Conservation (phyloP, 2,888 invertebrate genomes). For the Doris montereyensis region DNA sequence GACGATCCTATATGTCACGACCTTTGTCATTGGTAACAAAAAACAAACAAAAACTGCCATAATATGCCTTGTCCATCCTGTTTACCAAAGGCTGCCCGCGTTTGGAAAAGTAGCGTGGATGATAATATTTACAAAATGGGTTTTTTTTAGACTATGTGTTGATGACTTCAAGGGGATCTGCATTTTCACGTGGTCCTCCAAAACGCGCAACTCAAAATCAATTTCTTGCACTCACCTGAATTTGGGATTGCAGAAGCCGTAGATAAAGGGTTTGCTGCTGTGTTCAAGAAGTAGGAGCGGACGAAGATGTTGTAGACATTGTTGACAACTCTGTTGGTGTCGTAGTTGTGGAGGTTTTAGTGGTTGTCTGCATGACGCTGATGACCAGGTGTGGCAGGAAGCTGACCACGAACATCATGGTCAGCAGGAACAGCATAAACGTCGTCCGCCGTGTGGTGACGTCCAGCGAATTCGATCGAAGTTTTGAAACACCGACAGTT, state of each 20-base stretch:
- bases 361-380: conserved; percentile 44
- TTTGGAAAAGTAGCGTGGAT: background rate
- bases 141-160: background rate
- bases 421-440: conserved; percentile 53
- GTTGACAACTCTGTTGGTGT: conserved; percentile 43
- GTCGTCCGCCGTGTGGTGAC: conserved; percentile 47
- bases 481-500: too few relatives aligned
- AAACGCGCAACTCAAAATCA: conserved; percentile 63
- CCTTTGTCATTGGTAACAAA: too few relatives aligned
- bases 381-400: conserved; percentile 56
- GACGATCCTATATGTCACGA: too few relatives aligned
- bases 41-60: too few relatives aligned
- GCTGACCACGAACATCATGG: conserved; percentile 54
- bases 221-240: conserved; percentile 53
- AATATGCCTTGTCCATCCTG: too few relatives aligned
- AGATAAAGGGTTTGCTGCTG: conserved; percentile 58
- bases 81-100: too few relatives aligned
- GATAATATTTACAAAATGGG: background rate
- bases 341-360: background rate
- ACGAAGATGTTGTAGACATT: conserved; percentile 57
- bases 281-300: conserved; percentile 59
- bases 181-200: conserved; percentile 55
- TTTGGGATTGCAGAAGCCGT: conserved; percentile 56
- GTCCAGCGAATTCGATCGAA: too few relatives aligned
- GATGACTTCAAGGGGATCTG: conserved; percentile 56